These are phyloP conservation scores for Drosophila eugracilis DNA, from an alignment of 1,140 invertebrate species.

Conservation along the genomic window DNA sequence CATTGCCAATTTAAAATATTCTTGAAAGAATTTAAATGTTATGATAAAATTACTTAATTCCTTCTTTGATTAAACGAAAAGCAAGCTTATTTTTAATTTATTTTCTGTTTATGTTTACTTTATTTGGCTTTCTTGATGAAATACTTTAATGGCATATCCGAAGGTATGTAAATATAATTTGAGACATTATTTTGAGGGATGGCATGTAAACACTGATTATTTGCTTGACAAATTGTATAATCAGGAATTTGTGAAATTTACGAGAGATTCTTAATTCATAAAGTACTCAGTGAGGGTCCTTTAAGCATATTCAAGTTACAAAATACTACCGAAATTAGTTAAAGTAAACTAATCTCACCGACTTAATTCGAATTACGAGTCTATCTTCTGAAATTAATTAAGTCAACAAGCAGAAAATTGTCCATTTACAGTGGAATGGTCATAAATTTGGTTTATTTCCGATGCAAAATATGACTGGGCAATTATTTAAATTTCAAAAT, in stretches of 20 bases:
- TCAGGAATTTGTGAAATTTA: no score
- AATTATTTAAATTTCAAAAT: slow-evolving; percentile 43
- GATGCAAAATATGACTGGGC: slow-evolving; percentile 19
- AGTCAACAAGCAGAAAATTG: slow-evolving; percentile 2
- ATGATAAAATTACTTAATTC: no score
- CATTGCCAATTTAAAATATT: slow-evolving; percentile 1
- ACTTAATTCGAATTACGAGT: neutral
- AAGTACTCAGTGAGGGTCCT: no score
- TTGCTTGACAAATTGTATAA: neutral
- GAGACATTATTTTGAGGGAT: neutral
- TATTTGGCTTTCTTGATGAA: slow-evolving; percentile 1
- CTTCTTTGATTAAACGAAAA: no score
- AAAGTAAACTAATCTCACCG: neutral
- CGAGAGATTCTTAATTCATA: no score
- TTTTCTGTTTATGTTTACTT: slow-evolving; percentile 6
- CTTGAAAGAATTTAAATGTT: neutral
- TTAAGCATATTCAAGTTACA: no score
- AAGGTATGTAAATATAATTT: slow-evolving; percentile 1
- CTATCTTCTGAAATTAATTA: slow-evolving; percentile 1
- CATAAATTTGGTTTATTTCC: slow-evolving; percentile 3
- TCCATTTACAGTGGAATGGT: neutral
- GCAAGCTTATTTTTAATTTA: neutral
- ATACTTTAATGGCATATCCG: neutral
- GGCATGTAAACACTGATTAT: neutral
- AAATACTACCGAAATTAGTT: no score